These are phyloP conservation scores for Saccostrea cuccullata DNA, from an alignment of 1,140 invertebrate species.

Conservation along the genomic window DNA sequence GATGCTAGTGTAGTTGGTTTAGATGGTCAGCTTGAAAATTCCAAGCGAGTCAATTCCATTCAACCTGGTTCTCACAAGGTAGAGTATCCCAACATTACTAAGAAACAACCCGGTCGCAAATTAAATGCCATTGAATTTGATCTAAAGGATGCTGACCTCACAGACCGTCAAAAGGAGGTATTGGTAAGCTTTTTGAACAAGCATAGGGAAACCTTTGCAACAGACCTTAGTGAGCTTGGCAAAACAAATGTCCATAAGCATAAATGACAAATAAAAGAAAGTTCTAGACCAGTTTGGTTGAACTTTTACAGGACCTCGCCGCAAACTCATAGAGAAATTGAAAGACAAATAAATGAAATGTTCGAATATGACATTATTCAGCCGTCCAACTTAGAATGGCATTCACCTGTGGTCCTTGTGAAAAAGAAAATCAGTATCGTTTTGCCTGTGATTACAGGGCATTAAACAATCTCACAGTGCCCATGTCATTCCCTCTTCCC, in stretches of 20 bases:
- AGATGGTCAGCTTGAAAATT: too few species aligned
- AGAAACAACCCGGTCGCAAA: background rate
- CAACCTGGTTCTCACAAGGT: too few species aligned
- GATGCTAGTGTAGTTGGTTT: too few species aligned
- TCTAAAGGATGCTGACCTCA: too few species aligned
- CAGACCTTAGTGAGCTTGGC: background rate
- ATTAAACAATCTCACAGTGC: conserved; percentile 63
- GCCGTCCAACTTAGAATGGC: conserved; percentile 11
- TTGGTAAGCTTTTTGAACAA: too few species aligned
- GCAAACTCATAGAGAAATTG: background rate
- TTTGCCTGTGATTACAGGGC: background rate
- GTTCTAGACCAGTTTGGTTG: background rate
- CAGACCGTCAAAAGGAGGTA: too few species aligned
- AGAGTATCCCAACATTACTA: too few species aligned
- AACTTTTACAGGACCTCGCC: conserved; percentile 11
- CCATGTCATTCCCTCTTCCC: conserved; percentile 41
- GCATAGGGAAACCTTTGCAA: background rate
- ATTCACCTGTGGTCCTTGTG: background rate
- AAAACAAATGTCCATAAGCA: background rate
- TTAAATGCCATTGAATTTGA: background rate
- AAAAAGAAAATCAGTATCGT: conserved; percentile 8
- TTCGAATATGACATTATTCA: background rate
- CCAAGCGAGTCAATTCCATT: too few species aligned
- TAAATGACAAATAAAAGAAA: background rate
- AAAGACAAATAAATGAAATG: conserved; percentile 19